Percentiles rank a stretch among this genome's conserved stretches.
phyloP scores from a whole-genome alignment of 1,140 invertebrate species.

The Brachionus paranguensis region DNA sequence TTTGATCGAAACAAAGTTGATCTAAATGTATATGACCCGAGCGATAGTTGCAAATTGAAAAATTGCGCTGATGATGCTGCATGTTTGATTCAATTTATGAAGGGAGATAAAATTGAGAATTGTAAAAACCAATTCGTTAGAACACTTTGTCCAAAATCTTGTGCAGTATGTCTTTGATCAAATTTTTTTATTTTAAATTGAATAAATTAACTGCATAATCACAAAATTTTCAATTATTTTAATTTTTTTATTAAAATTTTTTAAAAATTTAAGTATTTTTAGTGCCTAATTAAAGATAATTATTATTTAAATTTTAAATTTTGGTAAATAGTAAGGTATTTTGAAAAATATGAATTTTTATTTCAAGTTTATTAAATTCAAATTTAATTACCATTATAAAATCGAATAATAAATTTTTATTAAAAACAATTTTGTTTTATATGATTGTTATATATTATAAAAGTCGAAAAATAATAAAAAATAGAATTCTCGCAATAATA shows the following conservation, averaged over 20 bases:
- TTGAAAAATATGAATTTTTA: too few species aligned
- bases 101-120: neutral
- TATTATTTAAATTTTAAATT: too few species aligned
- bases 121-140: conserved; percentile 17
- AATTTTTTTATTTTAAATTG: neutral
- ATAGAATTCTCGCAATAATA: too few species aligned
- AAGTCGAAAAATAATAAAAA: too few species aligned
- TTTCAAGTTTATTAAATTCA: too few species aligned
- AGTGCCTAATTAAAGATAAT: too few species aligned
- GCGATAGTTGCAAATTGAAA: neutral
- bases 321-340: too few species aligned
- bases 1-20: neutral
- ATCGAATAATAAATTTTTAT: too few species aligned
- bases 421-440: too few species aligned
- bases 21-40: neutral
- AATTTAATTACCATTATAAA: too few species aligned
- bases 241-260: neutral
- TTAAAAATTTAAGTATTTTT: too few species aligned
- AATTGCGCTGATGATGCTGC: neutral
- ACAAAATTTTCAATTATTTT: neutral
- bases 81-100: neutral
- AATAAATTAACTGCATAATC: neutral
- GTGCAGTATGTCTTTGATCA: neutral
- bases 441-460: too few species aligned
- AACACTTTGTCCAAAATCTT: conserved; percentile 29